These are phyloP conservation scores for Semnornis frantzii DNA, from an alignment of 2,113 vertebrate species.

Conservation along the genomic window DNA sequence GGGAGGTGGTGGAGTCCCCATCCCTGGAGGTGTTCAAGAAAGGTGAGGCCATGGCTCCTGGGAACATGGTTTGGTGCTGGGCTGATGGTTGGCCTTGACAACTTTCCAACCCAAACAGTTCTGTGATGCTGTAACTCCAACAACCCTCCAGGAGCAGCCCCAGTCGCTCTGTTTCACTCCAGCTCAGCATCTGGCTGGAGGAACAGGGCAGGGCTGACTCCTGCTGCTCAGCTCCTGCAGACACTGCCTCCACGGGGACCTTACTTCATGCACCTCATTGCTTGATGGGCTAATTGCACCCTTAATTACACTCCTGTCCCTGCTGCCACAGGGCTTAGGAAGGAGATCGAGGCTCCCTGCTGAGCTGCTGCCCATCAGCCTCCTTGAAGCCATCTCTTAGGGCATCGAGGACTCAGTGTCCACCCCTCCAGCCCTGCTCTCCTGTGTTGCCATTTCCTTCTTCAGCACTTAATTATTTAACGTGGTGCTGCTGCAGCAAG, in stretches of 20 bases:
- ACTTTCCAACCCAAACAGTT: too few relatives aligned
- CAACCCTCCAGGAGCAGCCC: neutral
- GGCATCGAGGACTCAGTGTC: neutral
- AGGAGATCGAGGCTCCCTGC: neutral
- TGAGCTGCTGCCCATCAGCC: neutral
- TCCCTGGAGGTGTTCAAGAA: too few relatives aligned
- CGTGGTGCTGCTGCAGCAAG: neutral
- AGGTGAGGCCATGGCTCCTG: too few relatives aligned
- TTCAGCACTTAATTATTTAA: slow-evolving; percentile 17
- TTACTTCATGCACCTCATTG: neutral
- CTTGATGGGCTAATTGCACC: neutral
- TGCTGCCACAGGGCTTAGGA: neutral
- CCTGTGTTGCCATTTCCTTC: neutral
- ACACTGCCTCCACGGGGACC: neutral
- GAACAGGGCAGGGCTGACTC: neutral
- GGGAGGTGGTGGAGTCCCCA: too few relatives aligned
- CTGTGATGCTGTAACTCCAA: neutral
- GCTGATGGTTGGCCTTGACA: too few relatives aligned
- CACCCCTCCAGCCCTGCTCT: neutral
- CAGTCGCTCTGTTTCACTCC: neutral
- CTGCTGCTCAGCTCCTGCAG: neutral
- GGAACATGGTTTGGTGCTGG: too few relatives aligned
- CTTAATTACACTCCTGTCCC: slow-evolving; percentile 35
- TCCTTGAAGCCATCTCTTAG: neutral
- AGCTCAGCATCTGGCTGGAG: accelerated